phyloP scores from a whole-genome alignment of 1,140 invertebrate genomes.

The Stratiolaelaps scimitus region DNA sequence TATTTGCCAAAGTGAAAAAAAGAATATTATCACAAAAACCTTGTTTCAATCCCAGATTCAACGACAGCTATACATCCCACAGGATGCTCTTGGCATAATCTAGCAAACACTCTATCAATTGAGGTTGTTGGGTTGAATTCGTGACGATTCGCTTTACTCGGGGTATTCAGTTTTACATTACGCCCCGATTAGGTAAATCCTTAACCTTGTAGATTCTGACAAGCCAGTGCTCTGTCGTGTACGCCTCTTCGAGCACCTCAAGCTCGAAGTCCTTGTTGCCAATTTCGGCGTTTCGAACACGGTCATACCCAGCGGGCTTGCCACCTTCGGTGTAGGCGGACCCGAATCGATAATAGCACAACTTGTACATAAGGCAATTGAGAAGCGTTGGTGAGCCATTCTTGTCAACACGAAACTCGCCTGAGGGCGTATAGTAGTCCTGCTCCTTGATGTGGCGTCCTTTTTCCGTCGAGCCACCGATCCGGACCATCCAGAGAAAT shows the following conservation, averaged over 20 bases:
- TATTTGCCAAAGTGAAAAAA: too few species aligned
- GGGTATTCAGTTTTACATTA: constrained; percentile 38
- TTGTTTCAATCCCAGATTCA: too few species aligned
- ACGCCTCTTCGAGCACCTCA: constrained; percentile 80
- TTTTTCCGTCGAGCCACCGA: constrained; percentile 86
- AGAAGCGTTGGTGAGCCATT: constrained; percentile 71
- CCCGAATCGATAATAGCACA: constrained; percentile 88
- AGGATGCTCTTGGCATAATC: too few species aligned
- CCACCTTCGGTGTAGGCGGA: constrained; percentile 88
- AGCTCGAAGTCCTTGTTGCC: constrained; percentile 89
- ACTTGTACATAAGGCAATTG: constrained; percentile 91
- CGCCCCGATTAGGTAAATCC: constrained; percentile 67
- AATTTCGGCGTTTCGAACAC: constrained; percentile 78
- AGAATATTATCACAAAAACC: too few species aligned
- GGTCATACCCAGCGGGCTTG: constrained; percentile 75
- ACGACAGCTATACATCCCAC: too few species aligned
- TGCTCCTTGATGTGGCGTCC: constrained; percentile 87
- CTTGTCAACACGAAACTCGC: constrained; percentile 84
- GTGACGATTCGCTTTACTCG: too few species aligned
- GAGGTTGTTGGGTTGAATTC: too few species aligned
- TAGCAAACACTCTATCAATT: too few species aligned
- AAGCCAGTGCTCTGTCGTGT: constrained; percentile 90
- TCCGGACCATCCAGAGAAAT: constrained; percentile 98
- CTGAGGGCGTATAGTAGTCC: constrained; percentile 86
- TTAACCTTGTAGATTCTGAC: constrained; percentile 90